Evolutionary conservation across 1,140 invertebrate species (phyloP).

Genomic region (Bradysia coprophila): DNA sequence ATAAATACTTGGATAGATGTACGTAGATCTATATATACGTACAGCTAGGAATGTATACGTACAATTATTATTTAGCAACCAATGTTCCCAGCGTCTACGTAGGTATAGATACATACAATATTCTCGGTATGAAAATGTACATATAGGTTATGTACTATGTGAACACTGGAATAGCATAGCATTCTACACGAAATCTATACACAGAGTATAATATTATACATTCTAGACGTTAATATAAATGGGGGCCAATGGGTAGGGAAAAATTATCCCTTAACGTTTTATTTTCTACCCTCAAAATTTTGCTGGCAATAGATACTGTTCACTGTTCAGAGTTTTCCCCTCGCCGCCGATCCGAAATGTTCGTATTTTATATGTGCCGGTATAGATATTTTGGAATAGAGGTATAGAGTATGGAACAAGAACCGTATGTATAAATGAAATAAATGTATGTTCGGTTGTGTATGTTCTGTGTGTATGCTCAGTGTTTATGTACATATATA

Average conservation of each 20-base stretch:
- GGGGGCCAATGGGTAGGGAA: background rate
- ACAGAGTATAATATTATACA: no score
- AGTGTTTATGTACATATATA: no score
- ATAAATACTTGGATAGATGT: background rate
- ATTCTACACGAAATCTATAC: background rate
- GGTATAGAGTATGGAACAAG: no score
- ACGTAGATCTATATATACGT: background rate
- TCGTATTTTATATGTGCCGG: background rate
- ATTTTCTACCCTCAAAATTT: background rate
- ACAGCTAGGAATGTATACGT: background rate
- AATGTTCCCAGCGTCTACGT: no score
- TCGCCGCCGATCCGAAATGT: background rate
- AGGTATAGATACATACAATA: no score
- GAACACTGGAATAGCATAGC: background rate
- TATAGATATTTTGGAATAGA: no score
- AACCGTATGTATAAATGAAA: no score
- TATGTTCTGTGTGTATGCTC: no score
- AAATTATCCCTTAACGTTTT: background rate
- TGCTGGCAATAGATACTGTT: background rate
- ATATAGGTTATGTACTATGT: background rate
- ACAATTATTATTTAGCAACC: background rate
- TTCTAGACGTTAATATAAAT: no score
- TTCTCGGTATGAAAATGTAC: no score
- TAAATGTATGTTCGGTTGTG: no score
- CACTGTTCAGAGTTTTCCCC: background rate